phyloP scores from a whole-genome alignment of 2,888 invertebrate genomes.

The Drosophila stalkeri region DNA sequence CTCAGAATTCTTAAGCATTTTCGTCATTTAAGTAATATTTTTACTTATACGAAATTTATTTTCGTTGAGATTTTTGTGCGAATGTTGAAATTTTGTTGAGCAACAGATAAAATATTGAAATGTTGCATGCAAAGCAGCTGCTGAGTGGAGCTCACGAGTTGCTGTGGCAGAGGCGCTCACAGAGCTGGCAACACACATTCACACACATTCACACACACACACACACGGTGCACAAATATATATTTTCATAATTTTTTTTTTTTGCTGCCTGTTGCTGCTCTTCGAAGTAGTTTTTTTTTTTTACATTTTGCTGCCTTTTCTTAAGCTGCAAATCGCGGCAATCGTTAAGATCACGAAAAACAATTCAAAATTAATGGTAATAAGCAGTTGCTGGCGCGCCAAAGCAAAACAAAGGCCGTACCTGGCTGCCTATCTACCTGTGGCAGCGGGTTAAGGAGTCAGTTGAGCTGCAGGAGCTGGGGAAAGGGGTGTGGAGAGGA shows the following conservation, averaged over 20 bases:
- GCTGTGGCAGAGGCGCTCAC: conserved; percentile 18
- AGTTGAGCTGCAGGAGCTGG: conserved; percentile 18
- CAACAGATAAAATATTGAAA: conserved; percentile 13
- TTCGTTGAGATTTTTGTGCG: neutral
- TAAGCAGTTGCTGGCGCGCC: conserved; percentile 83
- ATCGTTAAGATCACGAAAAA: conserved; percentile 85
- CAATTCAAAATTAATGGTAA: conserved; percentile 85
- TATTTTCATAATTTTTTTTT: conserved; percentile 60
- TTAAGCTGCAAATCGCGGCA: conserved; percentile 82
- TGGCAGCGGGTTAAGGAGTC: conserved; percentile 12
- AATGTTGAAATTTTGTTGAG: conserved; percentile 2
- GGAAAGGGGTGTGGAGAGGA: no score
- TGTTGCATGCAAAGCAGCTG: conserved; percentile 52
- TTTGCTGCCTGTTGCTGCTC: conserved; percentile 38
- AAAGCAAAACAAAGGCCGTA: conserved; percentile 67
- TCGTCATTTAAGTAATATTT: neutral
- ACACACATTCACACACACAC: conserved; percentile 23
- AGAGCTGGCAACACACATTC: conserved; percentile 9
- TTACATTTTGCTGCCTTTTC: conserved; percentile 45
- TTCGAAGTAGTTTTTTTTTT: conserved; percentile 23
- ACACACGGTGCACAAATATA: conserved; percentile 36
- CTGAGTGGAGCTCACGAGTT: conserved; percentile 50
- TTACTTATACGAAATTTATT: neutral
- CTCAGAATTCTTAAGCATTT: neutral
- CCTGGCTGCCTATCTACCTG: conserved; percentile 40